Percentiles rank a stretch among this genome's conserved stretches.
phyloP scores from a whole-genome alignment of 2,113 vertebrate genomes.

The Thamnophis sirtalis region DNA sequence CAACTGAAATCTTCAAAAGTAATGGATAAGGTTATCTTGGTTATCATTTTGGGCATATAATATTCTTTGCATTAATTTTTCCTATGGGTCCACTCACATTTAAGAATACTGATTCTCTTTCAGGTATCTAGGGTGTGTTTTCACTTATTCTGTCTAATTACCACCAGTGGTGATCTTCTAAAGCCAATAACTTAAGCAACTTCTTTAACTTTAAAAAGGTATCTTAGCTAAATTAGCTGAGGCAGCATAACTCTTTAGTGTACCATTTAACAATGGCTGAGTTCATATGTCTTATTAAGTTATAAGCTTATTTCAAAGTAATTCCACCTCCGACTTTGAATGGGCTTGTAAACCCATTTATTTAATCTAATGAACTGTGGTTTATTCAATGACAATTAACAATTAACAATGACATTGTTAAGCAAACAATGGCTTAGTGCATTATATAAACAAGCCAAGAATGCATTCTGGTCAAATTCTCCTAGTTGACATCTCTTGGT shows the following conservation, averaged over 20 bases:
- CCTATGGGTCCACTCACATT: neutral
- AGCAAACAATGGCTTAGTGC: neutral
- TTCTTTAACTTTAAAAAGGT: neutral
- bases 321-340: neutral
- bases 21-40: neutral
- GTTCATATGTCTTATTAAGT: neutral
- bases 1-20: neutral
- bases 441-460: neutral
- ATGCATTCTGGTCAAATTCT: neutral
- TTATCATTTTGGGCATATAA: neutral
- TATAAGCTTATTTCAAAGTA: neutral
- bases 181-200: neutral
- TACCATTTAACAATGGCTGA: neutral
- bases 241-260: neutral
- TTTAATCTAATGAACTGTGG: neutral
- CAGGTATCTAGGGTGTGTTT: neutral
- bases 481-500: neutral
- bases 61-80: neutral
- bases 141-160: neutral
- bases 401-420: neutral
- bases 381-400: neutral
- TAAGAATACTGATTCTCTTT: neutral
- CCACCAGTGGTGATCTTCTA: neutral
- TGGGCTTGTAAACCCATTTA: neutral
- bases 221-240: neutral